These are phyloP conservation scores for Lethocerus indicus DNA, from an alignment of 1,140 invertebrate species.

Conservation along the genomic window DNA sequence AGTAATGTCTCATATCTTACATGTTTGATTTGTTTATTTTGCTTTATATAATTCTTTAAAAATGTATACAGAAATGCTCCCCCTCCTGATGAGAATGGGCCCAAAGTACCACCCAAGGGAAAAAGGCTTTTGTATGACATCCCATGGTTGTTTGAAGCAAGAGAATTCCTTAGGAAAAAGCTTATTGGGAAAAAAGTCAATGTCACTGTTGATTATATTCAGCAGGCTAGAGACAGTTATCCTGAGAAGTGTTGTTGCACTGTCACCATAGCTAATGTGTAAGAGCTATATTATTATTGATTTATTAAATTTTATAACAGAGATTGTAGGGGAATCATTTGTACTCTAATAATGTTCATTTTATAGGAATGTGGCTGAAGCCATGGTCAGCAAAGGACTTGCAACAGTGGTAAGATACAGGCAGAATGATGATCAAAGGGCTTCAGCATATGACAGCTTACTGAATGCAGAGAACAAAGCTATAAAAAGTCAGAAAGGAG, in stretches of 20 bases:
- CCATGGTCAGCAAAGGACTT: constrained; percentile 78
- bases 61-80: not conserved
- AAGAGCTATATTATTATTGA: constrained; percentile 26
- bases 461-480: constrained; percentile 86
- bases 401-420: constrained; percentile 85
- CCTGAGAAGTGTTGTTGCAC: constrained; percentile 94
- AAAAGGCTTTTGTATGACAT: constrained; percentile 86
- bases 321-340: too few relatives aligned
- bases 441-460: constrained; percentile 85
- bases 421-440: constrained; percentile 91
- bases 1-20: not conserved
- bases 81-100: constrained; percentile 14
- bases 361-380: constrained; percentile 81
- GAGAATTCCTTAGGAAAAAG: constrained; percentile 93
- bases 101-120: constrained; percentile 33
- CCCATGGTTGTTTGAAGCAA: constrained; percentile 94
- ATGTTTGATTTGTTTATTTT: not conserved
- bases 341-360: constrained; percentile 5
- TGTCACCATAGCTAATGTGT: constrained; percentile 65
- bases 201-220: constrained; percentile 89
- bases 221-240: constrained; percentile 80
- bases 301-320: not conserved
- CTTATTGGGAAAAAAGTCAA: constrained; percentile 91
- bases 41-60: not conserved
- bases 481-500: constrained; percentile 62